These are phyloP conservation scores for Acanthiza pusilla DNA, from an alignment of 2,797 vertebrate genomes.

Conservation along the genomic window DNA sequence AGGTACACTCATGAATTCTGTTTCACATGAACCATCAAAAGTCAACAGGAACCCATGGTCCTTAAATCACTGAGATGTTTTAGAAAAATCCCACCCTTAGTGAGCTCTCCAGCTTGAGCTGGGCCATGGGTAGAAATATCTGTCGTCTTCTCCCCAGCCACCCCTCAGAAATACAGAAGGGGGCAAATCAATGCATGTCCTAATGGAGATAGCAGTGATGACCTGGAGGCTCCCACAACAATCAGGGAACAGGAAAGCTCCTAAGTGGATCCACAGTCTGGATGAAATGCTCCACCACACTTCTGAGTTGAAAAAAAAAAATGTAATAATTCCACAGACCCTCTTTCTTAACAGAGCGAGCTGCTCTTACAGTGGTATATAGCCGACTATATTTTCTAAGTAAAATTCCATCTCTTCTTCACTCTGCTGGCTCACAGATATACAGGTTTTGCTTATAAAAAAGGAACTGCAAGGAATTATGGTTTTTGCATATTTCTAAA, in stretches of 20 bases:
- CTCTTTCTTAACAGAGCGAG: neutral
- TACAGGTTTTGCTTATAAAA: neutral
- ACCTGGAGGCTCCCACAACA: fast-evolving
- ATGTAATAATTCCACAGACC: neutral
- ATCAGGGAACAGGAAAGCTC: neutral
- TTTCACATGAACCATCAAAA: neutral
- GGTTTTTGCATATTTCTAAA: neutral
- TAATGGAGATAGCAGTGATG: neutral
- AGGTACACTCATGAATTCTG: neutral
- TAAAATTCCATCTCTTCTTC: neutral
- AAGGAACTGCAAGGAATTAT: neutral
- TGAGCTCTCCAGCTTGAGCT: neutral
- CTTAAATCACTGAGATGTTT: neutral
- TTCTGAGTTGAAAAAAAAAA: neutral
- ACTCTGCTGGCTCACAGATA: neutral
- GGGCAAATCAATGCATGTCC: neutral
- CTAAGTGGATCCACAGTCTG: neutral
- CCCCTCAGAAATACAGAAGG: neutral
- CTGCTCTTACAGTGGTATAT: neutral
- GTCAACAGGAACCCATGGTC: neutral
- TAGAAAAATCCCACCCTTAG: neutral
- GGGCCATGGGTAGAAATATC: neutral
- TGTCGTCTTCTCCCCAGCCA: neutral
- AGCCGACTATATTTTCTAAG: neutral
- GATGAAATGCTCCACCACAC: neutral